These are phyloP conservation scores for Agrilus biguttatus DNA, from an alignment of 2,888 invertebrate species.

Conservation along the genomic window DNA sequence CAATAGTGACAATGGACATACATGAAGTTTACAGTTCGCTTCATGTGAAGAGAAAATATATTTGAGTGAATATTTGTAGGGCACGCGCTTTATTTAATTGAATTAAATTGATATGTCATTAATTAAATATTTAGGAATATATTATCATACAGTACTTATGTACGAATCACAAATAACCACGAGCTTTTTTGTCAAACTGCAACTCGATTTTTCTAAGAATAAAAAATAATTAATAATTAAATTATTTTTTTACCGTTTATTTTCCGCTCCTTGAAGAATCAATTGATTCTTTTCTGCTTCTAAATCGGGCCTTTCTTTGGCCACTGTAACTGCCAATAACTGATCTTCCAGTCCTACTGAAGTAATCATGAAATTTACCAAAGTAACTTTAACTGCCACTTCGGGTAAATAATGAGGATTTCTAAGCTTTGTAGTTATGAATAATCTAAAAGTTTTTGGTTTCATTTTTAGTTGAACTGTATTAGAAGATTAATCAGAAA, in stretches of 20 bases:
- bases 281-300: constrained; percentile 81
- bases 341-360: constrained; percentile 80
- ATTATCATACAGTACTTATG: too few species aligned
- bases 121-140: too few species aligned
- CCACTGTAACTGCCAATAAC: constrained; percentile 77
- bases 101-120: too few species aligned
- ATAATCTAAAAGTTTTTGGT: constrained; percentile 44
- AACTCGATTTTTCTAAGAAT: too few species aligned
- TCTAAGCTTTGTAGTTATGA: constrained; percentile 82
- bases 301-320: constrained; percentile 80
- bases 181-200: too few species aligned
- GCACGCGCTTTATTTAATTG: too few species aligned
- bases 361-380: constrained; percentile 89
- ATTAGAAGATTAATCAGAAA: constrained; percentile 4
- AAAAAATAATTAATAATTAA: too few species aligned
- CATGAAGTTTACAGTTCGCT: too few species aligned
- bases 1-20: too few species aligned
- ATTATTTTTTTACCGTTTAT: constrained; percentile 37
- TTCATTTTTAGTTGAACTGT: constrained; percentile 6
- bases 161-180: too few species aligned
- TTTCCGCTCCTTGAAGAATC: constrained; percentile 80
- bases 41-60: too few species aligned
- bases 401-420: constrained; percentile 94
- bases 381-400: constrained; percentile 78
- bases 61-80: too few species aligned